Evolutionary conservation across 1,140 invertebrate species (phyloP), one percentile per base, ranked within the genome.

Genomic region (Idris sp.): DNA sequence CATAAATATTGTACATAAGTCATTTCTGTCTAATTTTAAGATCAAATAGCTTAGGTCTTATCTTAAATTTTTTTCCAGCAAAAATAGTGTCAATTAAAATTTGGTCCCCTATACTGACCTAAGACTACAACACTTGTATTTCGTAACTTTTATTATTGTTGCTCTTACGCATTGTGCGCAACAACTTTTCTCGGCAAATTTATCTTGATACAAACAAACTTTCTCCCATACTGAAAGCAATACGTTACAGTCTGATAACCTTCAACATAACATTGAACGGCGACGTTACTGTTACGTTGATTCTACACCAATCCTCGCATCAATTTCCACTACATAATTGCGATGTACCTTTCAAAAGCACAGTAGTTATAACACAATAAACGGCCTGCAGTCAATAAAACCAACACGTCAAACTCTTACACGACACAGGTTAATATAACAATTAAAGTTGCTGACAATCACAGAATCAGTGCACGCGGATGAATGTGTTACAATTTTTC

Each of bases 221-320:
- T 73, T 73, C 69, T 64, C 69, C 59, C 31, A 61, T 61, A 65
- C 64, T 59, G 73, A 71, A 65, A 71, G 73, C 73, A 65, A 64
- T 71, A 71, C 72, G 67, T 76, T 76, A 67, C 74, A 76, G 46
- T 76, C 74, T 76, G 72, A 71, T 76, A 76, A 76, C 65, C 67
- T 76, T 76, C 54, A 72, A 62, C 67, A 36, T 71, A 71, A 67
- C 67, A 71, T 62, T 67, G 67, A 65, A 67, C 59, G 44, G 19
- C 58, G 56, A 64, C 54, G 38, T 54, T n/a, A 54, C 73, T 74
- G 65, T 76, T 56, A 71, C 59, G 58, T 69, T 62, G 58, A 59
- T 31, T 72, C 36, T 11, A 38, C 53, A 10, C 11, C 18, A 64
- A 26, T 41, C 46, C 18, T 64, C 36, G 62, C 71, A 59, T 76